phyloP scores from a whole-genome alignment of 2,797 vertebrate genomes.

The Mastacembelus armatus region DNA sequence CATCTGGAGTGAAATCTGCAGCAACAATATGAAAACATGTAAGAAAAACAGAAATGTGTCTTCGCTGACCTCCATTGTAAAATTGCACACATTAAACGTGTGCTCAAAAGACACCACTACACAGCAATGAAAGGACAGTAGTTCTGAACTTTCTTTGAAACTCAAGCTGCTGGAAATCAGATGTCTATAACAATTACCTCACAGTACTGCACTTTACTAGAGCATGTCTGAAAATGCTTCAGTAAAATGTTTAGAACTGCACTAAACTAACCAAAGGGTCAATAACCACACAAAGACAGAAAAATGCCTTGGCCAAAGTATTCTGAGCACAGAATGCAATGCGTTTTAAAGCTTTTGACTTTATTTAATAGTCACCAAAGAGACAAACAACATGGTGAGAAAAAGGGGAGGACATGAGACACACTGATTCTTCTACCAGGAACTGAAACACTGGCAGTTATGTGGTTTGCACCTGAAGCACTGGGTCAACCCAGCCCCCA shows the following conservation, averaged over 20 bases:
- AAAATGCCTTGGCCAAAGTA: too few species aligned
- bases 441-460: too few species aligned
- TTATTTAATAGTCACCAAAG: too few species aligned
- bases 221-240: neutral
- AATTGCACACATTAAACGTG: neutral
- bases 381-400: too few species aligned
- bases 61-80: neutral
- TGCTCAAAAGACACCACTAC: neutral
- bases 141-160: neutral
- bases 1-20: slow-evolving; percentile 96
- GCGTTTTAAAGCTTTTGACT: too few species aligned
- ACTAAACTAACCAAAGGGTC: neutral
- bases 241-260: neutral
- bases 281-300: too few species aligned
- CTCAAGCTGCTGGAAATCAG: neutral
- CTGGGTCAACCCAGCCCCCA: too few species aligned
- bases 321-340: too few species aligned
- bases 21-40: slow-evolving; percentile 17
- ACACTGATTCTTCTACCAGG: too few species aligned
- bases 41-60: neutral
- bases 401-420: too few species aligned
- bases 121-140: neutral
- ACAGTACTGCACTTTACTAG: neutral
- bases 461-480: too few species aligned
- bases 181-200: neutral